These are phyloP conservation scores for Thrips palmi DNA, from an alignment of 1,140 invertebrate genomes.

Conservation along the genomic window DNA sequence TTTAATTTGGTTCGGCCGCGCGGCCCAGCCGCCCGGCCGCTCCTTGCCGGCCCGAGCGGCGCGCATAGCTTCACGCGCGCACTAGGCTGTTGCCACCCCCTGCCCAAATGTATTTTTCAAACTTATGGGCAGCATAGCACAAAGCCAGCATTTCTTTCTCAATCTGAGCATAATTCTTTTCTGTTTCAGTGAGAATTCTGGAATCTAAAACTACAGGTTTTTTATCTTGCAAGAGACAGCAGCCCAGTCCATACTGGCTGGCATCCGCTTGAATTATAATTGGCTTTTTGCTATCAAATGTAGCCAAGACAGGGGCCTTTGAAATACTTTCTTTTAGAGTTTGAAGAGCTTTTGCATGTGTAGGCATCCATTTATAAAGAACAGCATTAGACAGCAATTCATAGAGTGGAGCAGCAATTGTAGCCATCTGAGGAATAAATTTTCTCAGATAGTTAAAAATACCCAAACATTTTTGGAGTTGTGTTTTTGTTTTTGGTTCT, in stretches of 20 bases:
- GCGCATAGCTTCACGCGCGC: too few species aligned
- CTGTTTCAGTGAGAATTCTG: slow-evolving; percentile 13
- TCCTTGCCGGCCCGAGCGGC: too few species aligned
- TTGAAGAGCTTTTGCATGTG: slow-evolving; percentile 19
- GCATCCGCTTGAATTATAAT: slow-evolving; percentile 12
- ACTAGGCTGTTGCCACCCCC: too few species aligned
- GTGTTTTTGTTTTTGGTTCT: slow-evolving; percentile 18
- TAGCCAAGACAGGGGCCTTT: slow-evolving; percentile 13
- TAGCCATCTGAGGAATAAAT: slow-evolving; percentile 23
- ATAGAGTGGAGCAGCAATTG: slow-evolving; percentile 20
- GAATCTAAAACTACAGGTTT: slow-evolving; percentile 22
- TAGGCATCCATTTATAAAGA: slow-evolving; percentile 19
- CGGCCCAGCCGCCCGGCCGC: too few species aligned
- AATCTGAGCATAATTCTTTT: slow-evolving; percentile 17
- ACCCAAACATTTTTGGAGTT: slow-evolving; percentile 21
- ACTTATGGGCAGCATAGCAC: slow-evolving; percentile 15
- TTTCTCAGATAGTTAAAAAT: slow-evolving; percentile 21
- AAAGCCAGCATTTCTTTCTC: slow-evolving; percentile 16
- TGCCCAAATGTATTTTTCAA: slow-evolving; percentile 18
- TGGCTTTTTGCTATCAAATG: slow-evolving; percentile 15
- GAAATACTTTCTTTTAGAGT: slow-evolving; percentile 19
- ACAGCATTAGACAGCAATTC: slow-evolving; percentile 23
- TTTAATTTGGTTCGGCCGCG: too few species aligned
- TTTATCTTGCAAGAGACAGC: slow-evolving; percentile 14
- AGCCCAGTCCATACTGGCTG: slow-evolving; percentile 12